Evolutionary conservation across 2,888 invertebrate species (phyloP), one percentile per base, ranked within the genome.

Genomic region (Agrochola lychnidis): DNA sequence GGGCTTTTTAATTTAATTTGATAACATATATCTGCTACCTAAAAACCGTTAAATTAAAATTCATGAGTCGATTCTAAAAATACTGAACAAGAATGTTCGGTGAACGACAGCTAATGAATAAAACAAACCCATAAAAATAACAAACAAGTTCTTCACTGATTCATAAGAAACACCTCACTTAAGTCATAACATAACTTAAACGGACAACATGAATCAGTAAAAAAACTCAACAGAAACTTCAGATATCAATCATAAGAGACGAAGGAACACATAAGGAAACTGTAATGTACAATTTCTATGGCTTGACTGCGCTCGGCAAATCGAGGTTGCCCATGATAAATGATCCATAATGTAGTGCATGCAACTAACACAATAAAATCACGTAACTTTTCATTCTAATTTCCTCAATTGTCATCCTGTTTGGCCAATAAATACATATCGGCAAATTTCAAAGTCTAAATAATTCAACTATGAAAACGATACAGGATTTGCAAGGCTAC

Each of bases 401-500:
- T 83, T 73, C 68, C 64, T 79, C 75, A 83, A 86, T 77, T 82
- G 84, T 87, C 78, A 81, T n/a, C n/a, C n/a, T 82, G 79, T 85
- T 86, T 84, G 79, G 70, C 69, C 69, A 85, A 85, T 72, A 80
- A 72, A 74, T 61, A 78, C 63, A 86, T 85, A 70, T 76, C 80
- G 59, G 72, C 68, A 70, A 78, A 77, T 81, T 73, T 68, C 80
- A 71, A 70, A 51, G 61, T 64, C 40, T 53, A 62, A 81, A 85
- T 78, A 83, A 82, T 81, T 81, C 61, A 76, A 78, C 73, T 76
- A 70, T 75, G 76, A 73, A 72, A 69, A 67, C 53, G 66, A 76
- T 62, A 76, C 59, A 51, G 71, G 86, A 92, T 92, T 91, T 88
- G 87, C 87, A 87, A 76, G 89, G 90, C 90, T 91, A 91, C 91